Conservation (phyloP, 2,888 invertebrate species). For the Eristalinus sepulchralis region DNA sequence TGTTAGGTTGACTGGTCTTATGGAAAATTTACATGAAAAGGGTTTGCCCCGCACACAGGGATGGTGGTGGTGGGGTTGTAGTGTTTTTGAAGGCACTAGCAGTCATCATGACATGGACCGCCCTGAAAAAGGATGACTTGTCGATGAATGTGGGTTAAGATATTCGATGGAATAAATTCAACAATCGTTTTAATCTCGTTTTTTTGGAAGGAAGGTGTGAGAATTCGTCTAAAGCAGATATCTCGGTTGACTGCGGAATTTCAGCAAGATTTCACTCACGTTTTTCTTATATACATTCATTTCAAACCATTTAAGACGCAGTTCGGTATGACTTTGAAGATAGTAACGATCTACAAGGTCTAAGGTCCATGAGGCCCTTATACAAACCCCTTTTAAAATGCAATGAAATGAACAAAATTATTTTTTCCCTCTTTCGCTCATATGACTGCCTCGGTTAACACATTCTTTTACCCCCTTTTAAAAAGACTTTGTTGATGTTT, state of each 20-base stretch:
- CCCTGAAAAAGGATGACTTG: neutral
- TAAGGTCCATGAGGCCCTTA: no score
- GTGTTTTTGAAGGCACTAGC: neutral
- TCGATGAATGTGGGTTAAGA: neutral
- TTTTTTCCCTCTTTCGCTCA: no score
- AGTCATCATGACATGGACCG: neutral
- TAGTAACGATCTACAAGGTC: no score
- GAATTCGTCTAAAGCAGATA: neutral
- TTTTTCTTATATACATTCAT: no score
- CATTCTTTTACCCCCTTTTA: no score
- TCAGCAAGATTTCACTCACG: neutral
- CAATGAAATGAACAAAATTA: no score
- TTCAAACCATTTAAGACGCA: no score
- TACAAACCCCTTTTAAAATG: no score
- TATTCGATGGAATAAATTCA: neutral
- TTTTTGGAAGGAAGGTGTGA: neutral
- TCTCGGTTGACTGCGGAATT: neutral
- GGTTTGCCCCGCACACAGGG: slow-evolving; percentile 2
- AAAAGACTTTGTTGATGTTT: no score
- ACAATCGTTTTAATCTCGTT: neutral
- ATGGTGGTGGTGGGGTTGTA: neutral
- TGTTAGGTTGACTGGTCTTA: neutral
- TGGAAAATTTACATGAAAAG: slow-evolving; percentile 20
- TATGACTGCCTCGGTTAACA: no score
- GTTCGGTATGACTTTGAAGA: no score